Evolutionary conservation across 1,140 invertebrate species (phyloP).

Genomic region (Atta colombica): DNA sequence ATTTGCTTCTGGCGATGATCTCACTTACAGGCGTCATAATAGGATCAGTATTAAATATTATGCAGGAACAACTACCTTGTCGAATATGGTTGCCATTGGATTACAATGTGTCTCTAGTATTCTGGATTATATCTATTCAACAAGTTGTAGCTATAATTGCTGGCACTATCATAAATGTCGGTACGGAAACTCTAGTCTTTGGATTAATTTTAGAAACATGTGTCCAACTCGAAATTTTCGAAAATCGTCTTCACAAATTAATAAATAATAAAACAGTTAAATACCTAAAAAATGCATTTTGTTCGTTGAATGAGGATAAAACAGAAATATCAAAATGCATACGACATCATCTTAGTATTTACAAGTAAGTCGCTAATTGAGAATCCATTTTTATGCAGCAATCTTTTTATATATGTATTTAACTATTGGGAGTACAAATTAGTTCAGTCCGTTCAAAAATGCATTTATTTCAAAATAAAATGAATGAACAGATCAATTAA

Average conservation of each 20-base stretch:
- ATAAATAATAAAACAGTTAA: background rate
- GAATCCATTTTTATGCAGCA: background rate
- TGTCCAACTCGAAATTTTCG: slow-evolving; percentile 63
- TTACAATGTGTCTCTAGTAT: background rate
- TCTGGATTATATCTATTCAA: slow-evolving; percentile 52
- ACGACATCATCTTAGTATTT: background rate
- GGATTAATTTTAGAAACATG: slow-evolving; percentile 65
- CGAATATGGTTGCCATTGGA: slow-evolving; percentile 63
- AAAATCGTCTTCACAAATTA: slow-evolving; percentile 50
- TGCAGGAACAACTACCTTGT: slow-evolving; percentile 22
- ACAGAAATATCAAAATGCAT: background rate
- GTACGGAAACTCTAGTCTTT: slow-evolving; percentile 57
- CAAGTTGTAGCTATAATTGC: slow-evolving; percentile 27
- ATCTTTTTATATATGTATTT: background rate
- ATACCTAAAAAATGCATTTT: too few relatives aligned
- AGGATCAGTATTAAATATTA: slow-evolving; percentile 10
- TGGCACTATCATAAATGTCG: slow-evolving; percentile 13
- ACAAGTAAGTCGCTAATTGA: background rate
- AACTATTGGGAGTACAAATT: background rate
- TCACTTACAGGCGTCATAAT: background rate
- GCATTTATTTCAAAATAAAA: too few relatives aligned
- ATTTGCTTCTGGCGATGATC: background rate
- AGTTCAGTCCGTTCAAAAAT: too few relatives aligned
- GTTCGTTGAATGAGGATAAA: background rate
- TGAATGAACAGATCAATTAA: too few relatives aligned